Evolutionary conservation across 2,797 vertebrate genomes (phyloP).

Genomic region (Mormyrops boulengeri): DNA sequence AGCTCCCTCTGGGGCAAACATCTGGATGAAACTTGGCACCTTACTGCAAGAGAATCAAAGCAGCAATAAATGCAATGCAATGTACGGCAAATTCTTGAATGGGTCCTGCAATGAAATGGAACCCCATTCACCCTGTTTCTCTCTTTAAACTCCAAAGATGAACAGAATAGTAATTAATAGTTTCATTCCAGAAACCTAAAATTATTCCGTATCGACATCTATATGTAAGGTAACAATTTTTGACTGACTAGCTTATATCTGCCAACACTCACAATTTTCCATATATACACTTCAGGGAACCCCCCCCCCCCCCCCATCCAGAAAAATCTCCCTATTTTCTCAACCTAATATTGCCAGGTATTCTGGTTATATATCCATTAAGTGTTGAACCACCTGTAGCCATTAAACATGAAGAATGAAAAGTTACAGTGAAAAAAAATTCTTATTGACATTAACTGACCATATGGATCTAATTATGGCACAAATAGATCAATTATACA

Average conservation of each 20-base stretch:
- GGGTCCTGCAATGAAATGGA: not conserved
- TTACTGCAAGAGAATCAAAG: slow-evolving; percentile 37
- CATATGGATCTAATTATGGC: not conserved
- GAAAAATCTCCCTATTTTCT: not conserved
- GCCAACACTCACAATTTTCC: not conserved
- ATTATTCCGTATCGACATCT: not conserved
- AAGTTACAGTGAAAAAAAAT: not conserved
- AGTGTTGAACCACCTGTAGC: not conserved
- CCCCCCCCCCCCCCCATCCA: not conserved
- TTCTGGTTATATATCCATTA: not conserved
- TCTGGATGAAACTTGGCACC: slow-evolving; percentile 49
- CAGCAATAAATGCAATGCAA: not conserved
- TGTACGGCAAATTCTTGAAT: not conserved
- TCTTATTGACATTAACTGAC: not conserved
- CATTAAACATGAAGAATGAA: not conserved
- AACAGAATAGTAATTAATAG: not conserved
- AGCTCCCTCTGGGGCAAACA: slow-evolving; percentile 52
- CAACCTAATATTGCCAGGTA: not conserved
- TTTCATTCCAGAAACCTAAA: not conserved
- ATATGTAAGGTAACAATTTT: not conserved
- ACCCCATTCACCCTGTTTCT: not conserved
- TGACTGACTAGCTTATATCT: not conserved
- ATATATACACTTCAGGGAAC: not conserved
- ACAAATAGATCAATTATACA: not conserved
- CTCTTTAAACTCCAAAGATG: not conserved